These are phyloP conservation scores for Holacanthus passer DNA, from an alignment of 2,113 vertebrate species.

Conservation along the genomic window DNA sequence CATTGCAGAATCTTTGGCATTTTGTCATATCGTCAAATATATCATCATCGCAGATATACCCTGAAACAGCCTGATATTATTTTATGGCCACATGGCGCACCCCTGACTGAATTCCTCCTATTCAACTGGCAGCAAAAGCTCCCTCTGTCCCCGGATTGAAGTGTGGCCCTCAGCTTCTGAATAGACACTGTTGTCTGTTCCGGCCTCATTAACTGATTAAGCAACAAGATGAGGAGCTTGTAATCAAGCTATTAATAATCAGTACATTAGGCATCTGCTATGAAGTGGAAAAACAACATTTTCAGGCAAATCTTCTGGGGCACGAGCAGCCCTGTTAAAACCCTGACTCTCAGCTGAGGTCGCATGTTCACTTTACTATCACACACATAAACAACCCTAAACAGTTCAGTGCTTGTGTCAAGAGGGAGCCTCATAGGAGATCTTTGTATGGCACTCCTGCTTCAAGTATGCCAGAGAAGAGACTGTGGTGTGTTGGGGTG, in stretches of 20 bases:
- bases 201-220: slow-evolving; percentile 68
- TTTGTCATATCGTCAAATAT: no score
- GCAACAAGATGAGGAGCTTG: slow-evolving; percentile 45
- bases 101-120: slow-evolving; percentile 59
- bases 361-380: slow-evolving; percentile 16
- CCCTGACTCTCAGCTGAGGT: not conserved
- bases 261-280: slow-evolving; percentile 20
- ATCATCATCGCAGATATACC: no score
- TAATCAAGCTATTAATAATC: slow-evolving; percentile 66
- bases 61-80: no score
- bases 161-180: slow-evolving; percentile 26
- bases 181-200: slow-evolving; percentile 12
- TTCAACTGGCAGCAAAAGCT: slow-evolving; percentile 42
- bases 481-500: slow-evolving; percentile 27
- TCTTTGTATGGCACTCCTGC: slow-evolving; percentile 59
- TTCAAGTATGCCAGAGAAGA: slow-evolving; percentile 41
- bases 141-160: slow-evolving; percentile 28
- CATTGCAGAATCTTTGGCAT: no score
- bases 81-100: no score
- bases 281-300: slow-evolving; percentile 31
- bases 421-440: slow-evolving; percentile 50
- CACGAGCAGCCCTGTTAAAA: slow-evolving; percentile 30
- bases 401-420: slow-evolving; percentile 63
- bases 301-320: slow-evolving; percentile 30
- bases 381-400: slow-evolving; percentile 29